Percentiles rank a stretch among this genome's conserved stretches.
Evolutionary conservation across 2,797 vertebrate species (phyloP).

Genomic region (Sebastes nivosus): DNA sequence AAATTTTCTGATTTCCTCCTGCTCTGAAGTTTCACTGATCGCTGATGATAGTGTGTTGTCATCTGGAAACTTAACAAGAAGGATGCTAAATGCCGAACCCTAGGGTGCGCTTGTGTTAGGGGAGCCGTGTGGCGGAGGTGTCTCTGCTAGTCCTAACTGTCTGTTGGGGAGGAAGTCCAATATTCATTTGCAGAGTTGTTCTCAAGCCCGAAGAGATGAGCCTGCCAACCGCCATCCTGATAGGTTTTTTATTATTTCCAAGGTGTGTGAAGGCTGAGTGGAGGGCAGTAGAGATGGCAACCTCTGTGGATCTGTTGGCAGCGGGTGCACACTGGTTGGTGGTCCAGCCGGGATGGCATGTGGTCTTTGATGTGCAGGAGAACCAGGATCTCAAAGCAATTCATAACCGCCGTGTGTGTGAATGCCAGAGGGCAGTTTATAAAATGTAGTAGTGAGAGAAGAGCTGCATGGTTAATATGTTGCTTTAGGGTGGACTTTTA

Average conservation of each 20-base stretch:
- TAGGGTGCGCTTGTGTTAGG: not conserved
- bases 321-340: not conserved
- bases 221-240: not conserved
- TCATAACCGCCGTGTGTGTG: not conserved
- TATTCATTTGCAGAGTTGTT: not conserved
- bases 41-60: not conserved
- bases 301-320: not conserved
- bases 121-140: not conserved
- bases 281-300: not conserved
- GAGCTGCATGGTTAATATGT: not conserved
- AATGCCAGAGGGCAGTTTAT: not conserved
- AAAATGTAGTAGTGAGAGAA: not conserved
- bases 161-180: not conserved
- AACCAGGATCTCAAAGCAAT: conserved; percentile 12
- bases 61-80: not conserved
- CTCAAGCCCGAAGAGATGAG: not conserved
- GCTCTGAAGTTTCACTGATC: not conserved
- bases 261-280: not conserved
- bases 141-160: not conserved
- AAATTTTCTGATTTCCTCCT: not conserved
- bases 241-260: conserved; percentile 5
- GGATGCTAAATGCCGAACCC: not conserved
- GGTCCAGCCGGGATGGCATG: not conserved
- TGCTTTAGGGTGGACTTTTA: conserved; percentile 7
- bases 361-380: conserved; percentile 33